phyloP scores from a whole-genome alignment of 2,797 vertebrate species.

The Myioborus melanocephalus region DNA sequence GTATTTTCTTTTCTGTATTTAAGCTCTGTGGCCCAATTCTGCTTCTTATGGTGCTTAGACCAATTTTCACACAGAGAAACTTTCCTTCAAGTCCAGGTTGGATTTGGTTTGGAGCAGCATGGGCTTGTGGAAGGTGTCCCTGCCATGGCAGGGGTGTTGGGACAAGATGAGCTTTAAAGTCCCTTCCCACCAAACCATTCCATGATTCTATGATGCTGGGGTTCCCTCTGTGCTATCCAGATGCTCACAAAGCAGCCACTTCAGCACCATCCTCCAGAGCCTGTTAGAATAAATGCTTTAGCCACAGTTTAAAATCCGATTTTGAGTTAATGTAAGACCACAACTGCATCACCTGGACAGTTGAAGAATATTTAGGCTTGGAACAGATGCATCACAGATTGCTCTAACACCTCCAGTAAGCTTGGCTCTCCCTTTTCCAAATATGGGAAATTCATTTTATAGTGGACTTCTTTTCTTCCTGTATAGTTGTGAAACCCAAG shows the following conservation, averaged over 20 bases:
- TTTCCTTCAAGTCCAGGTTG: neutral
- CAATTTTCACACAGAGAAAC: neutral
- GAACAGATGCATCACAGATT: neutral
- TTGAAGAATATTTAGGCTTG: neutral
- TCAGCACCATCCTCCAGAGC: neutral
- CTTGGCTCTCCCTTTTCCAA: neutral
- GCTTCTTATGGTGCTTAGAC: neutral
- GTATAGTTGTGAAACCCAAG: neutral
- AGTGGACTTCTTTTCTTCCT: neutral
- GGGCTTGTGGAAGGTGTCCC: neutral
- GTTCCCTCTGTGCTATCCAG: neutral
- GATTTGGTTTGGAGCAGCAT: neutral
- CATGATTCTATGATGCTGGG: neutral
- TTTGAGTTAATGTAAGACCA: neutral
- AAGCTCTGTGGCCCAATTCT: neutral
- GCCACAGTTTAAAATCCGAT: neutral
- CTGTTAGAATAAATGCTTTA: neutral
- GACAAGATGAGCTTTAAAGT: accelerated
- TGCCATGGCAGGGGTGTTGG: neutral
- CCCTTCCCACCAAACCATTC: neutral
- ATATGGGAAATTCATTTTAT: neutral
- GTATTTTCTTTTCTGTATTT: neutral
- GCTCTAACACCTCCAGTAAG: neutral
- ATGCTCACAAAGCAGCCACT: neutral
- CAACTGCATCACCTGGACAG: neutral